Conservation (phyloP, 2,888 invertebrate genomes). For the Orthosia gracilis region DNA sequence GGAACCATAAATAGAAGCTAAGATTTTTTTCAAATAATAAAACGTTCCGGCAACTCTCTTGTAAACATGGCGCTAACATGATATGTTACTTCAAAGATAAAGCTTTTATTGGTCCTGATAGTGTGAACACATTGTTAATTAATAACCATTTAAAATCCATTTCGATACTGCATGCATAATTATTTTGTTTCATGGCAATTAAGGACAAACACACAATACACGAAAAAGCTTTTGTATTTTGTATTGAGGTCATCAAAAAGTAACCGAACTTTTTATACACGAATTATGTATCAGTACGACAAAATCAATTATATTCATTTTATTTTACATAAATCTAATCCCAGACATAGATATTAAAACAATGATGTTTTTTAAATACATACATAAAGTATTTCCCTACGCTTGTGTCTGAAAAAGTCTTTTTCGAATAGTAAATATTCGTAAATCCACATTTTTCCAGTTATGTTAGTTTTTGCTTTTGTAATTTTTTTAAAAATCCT, state of each 20-base stretch:
- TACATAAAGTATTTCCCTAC: no score
- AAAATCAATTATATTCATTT: background rate
- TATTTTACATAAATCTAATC: slow-evolving; percentile 6
- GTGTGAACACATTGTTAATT: slow-evolving; percentile 49
- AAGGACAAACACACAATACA: slow-evolving; percentile 1
- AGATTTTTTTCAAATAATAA: background rate
- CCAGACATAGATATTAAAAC: no score
- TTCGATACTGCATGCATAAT: slow-evolving; percentile 30
- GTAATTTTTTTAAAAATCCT: no score
- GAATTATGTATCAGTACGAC: background rate
- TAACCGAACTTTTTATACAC: slow-evolving; percentile 15
- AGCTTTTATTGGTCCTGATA: slow-evolving; percentile 53
- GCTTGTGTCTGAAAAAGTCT: no score
- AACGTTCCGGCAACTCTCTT: slow-evolving; percentile 3
- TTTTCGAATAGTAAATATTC: no score
- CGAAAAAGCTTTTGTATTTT: slow-evolving; percentile 1
- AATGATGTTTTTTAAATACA: no score
- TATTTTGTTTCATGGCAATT: slow-evolving; percentile 47
- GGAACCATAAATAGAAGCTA: slow-evolving; percentile 30
- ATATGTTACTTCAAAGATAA: slow-evolving; percentile 47
- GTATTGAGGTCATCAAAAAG: slow-evolving; percentile 29
- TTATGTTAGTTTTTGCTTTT: no score
- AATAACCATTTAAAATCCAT: slow-evolving; percentile 49
- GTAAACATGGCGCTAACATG: slow-evolving; percentile 40
- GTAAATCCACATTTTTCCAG: no score